Base-by-base conservation (phyloP, 1,140 invertebrate species). In the Euwallacea fornicatus region DNA sequence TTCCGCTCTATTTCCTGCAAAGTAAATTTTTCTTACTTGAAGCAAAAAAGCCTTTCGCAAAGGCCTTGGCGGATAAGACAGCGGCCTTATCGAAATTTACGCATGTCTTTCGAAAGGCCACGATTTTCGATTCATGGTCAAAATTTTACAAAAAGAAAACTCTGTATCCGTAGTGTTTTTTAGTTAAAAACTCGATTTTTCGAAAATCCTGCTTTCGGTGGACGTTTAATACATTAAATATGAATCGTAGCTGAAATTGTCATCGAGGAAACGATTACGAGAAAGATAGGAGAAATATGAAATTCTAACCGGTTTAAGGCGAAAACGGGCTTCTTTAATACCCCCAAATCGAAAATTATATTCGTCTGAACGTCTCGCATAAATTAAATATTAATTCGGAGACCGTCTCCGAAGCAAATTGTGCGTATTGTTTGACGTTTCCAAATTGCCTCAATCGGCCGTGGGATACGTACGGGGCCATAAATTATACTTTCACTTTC, bases 281-380 rank as follows among this genome's bases (percentile, higher is more conserved):
- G 16, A 43, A 61, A 61, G 59, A 61, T n/a, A 42, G 59, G 59
- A 41, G 55, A 67, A 67, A 67, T 67, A 67, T 67, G 65, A 59
- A 67, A 67, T 59, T 58, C 55, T 58, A 67, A 59, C 65, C 16
- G 41, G 64, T 56, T 59, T 58, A 10, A 11, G 11, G 54, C n/a
- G 59, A 58, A 56, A 46, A 46, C 16, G 10, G 65, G 65, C 65
- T 67, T 67, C 65, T 67, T 59, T 56, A 56, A 67, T 56, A 59
- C 21, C 21, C 44, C 21, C 43, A 67, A 67, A 67, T 58, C 46
- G 42, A 33, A 55, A 58, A 59, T 67, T 42, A 66, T 66, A 66
- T 56, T 55, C 21, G 21, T 33, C 21, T 54, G 46, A 13, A 15
- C 16, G 33, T n/a, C 44, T 63, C 46, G 42, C 21, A 41, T 41